Conservation (phyloP, 1,140 invertebrate species). For the Leptopilina clavipes region DNA sequence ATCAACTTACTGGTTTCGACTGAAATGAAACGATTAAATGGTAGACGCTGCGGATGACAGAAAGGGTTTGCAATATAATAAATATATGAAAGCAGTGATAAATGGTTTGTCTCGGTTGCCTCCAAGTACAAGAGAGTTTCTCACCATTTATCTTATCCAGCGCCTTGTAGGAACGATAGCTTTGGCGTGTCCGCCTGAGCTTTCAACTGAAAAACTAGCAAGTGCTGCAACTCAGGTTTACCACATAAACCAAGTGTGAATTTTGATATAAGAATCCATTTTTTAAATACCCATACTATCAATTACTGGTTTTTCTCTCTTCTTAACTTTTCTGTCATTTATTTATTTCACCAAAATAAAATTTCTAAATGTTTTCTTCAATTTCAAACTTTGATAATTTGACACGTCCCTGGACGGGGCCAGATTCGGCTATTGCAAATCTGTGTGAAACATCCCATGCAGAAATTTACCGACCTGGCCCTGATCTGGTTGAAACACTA, state of each 20-base stretch:
- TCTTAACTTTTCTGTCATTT: no score
- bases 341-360: no score
- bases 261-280: not conserved
- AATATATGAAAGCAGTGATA: constrained; percentile 62
- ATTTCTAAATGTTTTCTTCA: no score
- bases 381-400: no score
- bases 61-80: constrained; percentile 52
- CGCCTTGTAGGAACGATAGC: constrained; percentile 41
- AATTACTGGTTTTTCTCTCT: not conserved
- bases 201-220: constrained; percentile 39
- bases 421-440: no score
- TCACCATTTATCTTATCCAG: constrained; percentile 51
- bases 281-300: not conserved
- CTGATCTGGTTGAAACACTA: no score
- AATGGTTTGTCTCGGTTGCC: constrained; percentile 52
- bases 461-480: no score
- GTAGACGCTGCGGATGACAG: constrained; percentile 34
- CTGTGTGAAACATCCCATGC: no score
- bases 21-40: constrained; percentile 10
- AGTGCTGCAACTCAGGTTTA: not conserved
- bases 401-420: no score
- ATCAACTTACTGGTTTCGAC: not conserved
- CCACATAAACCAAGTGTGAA: not conserved
- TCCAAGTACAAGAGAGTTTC: constrained; percentile 42
- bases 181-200: constrained; percentile 41